Base-by-base conservation (phyloP, 2,888 invertebrate genomes). In the Andrena bucephala region DNA sequence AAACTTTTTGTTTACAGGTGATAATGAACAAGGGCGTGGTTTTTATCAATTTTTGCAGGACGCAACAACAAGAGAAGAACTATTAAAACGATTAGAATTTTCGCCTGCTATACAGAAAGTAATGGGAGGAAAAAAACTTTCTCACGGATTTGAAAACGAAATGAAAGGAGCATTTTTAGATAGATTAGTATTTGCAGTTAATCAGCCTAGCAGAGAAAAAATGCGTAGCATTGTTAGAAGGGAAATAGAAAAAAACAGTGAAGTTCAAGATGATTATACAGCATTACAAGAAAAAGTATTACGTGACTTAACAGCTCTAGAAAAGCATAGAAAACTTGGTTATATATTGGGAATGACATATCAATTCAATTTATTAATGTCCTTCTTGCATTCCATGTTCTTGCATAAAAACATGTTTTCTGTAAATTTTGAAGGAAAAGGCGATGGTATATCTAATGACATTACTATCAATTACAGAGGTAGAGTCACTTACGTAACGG, bases 221-320 rank as follows among this genome's bases (percentile, higher is more conserved):
- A 42, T 42, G 71, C 89, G 83, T 72, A 83, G 66, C 27, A 85
- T 87, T 71, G 71, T 91, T 83, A 90, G 85, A 84, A 85, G 63
- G 77, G 89, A 89, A 87, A 87, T 89, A 71, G 52, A 87, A 84
- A 88, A 84, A 8, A 13, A 42, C 13, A 71, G 36, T 33, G 2
- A 27, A 72, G 62, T 85, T 82, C n/a, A 81, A 65, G 29, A 78
- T 42, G 42, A 42, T 42, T 42, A 42, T 13, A 42, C 13, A 13
- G 42, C 42, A 42, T 42, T 42, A 13, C 42, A 4, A 42, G 42
- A 42, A 42, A 42, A 42, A 42, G 42, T 42, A 42, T 42, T 42
- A 13, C 13, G 42, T 42, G 42, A 42, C 13, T 42, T 42, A 42
- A 42, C 13, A 13, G 42, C 42, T 42, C 13, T 1, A 83, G 74